Conservation (phyloP, 1,140 invertebrate genomes). For the Coptotermes formosanus region DNA sequence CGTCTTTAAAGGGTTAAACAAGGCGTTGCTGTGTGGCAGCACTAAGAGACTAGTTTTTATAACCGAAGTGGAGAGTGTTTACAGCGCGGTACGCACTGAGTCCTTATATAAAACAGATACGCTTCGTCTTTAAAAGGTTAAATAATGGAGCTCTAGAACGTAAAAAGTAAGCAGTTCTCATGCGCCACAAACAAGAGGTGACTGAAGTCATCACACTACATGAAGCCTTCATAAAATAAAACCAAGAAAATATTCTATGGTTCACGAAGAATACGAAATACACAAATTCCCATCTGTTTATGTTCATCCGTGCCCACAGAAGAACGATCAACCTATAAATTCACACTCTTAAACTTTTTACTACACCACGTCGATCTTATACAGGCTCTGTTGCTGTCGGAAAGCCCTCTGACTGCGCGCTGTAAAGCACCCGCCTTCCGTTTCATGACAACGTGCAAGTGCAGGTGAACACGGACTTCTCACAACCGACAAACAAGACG, state of each 20-base stretch:
- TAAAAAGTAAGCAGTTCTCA: no score
- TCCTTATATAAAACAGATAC: no score
- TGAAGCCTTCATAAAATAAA: conserved; percentile 1
- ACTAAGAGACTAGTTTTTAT: no score
- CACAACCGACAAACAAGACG: background rate
- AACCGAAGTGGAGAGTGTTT: no score
- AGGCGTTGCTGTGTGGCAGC: no score
- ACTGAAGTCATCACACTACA: background rate
- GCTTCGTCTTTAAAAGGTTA: no score
- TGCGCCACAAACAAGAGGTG: no score
- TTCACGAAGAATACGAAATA: background rate
- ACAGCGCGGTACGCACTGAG: no score
- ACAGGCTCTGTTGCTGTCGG: background rate
- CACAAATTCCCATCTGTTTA: background rate
- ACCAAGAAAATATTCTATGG: background rate
- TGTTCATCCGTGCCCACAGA: background rate
- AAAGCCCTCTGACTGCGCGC: no score
- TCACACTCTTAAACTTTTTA: background rate
- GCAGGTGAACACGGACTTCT: background rate
- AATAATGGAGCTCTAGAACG: no score
- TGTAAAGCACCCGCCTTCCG: no score
- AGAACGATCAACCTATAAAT: background rate
- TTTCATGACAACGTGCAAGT: background rate
- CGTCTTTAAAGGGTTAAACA: no score
- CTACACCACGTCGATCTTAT: background rate